Percentiles rank a stretch among this genome's conserved stretches.
phyloP scores from a whole-genome alignment of 2,888 invertebrate species.

The Anthoptus insignis region DNA sequence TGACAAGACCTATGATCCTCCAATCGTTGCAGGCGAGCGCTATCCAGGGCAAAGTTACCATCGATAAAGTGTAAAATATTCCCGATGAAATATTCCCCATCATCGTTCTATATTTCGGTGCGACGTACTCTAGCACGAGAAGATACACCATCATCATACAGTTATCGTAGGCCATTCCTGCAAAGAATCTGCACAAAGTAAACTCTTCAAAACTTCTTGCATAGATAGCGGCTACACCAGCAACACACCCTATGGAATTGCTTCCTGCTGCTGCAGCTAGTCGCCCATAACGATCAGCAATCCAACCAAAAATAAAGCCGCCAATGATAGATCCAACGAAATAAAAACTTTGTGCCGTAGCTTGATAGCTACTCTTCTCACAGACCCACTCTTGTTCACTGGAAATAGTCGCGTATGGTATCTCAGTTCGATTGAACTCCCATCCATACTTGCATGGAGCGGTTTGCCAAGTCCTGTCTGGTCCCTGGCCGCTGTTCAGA shows the following conservation, averaged over 20 bases:
- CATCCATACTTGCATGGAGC: conserved; percentile 65
- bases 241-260: conserved; percentile 64
- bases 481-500: conserved; percentile 51
- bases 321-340: conserved; percentile 70
- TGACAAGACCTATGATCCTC: conserved; percentile 64
- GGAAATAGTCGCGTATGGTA: conserved; percentile 69
- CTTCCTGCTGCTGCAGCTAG: conserved; percentile 63
- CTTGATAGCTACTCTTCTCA: conserved; percentile 67
- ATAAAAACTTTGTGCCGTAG: conserved; percentile 68
- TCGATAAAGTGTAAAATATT: conserved; percentile 61
- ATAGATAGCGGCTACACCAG: conserved; percentile 62
- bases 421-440: conserved; percentile 71
- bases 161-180: conserved; percentile 73
- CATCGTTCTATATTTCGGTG: conserved; percentile 69
- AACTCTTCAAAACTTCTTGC: conserved; percentile 61
- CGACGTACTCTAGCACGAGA: conserved; percentile 67
- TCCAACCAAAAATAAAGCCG: conserved; percentile 67
- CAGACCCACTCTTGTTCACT: conserved; percentile 74
- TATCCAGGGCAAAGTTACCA: conserved; percentile 67
- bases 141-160: conserved; percentile 74
- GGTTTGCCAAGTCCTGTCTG: conserved; percentile 58
- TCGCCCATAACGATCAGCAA: conserved; percentile 69
- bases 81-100: conserved; percentile 68
- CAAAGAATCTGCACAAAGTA: conserved; percentile 64
- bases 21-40: conserved; percentile 69